These are phyloP conservation scores for Gallinago solitaria DNA, from an alignment of 2,797 vertebrate species.

Conservation along the genomic window DNA sequence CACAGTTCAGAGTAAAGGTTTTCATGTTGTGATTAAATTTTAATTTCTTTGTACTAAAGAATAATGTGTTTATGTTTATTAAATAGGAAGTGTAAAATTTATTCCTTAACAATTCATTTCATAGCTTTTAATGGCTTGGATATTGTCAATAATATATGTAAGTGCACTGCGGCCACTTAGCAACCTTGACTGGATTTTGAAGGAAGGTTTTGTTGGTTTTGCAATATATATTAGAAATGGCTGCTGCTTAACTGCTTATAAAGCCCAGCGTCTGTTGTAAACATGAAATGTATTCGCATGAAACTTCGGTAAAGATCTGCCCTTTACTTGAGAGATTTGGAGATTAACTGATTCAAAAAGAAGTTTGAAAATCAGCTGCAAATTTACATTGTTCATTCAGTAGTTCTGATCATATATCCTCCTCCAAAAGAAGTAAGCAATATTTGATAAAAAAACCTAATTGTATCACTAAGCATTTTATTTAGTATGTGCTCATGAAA, in stretches of 20 bases:
- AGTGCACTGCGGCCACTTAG: background rate
- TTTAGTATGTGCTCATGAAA: background rate
- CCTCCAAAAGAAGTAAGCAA: background rate
- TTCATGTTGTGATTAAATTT: constrained; percentile 41
- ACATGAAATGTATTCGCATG: background rate
- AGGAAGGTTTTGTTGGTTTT: constrained; percentile 16
- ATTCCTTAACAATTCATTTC: constrained; percentile 36
- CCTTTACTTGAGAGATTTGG: background rate
- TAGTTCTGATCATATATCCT: background rate
- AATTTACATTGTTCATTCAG: background rate
- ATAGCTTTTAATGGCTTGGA: constrained; percentile 31
- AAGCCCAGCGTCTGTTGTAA: constrained; percentile 1
- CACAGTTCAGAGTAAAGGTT: background rate
- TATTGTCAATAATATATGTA: constrained; percentile 11
- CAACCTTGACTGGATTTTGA: constrained; percentile 8
- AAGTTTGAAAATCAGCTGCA: background rate
- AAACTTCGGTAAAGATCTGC: background rate
- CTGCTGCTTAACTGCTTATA: background rate
- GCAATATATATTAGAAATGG: background rate
- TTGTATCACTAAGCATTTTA: background rate
- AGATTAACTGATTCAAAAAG: constrained; percentile 3
- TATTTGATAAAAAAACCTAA: background rate
- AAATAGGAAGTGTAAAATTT: constrained; percentile 51
- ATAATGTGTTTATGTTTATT: constrained; percentile 46
- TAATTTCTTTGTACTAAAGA: constrained; percentile 48